These are phyloP conservation scores for Ephestia elutella DNA, from an alignment of 1,140 invertebrate genomes.

Conservation along the genomic window DNA sequence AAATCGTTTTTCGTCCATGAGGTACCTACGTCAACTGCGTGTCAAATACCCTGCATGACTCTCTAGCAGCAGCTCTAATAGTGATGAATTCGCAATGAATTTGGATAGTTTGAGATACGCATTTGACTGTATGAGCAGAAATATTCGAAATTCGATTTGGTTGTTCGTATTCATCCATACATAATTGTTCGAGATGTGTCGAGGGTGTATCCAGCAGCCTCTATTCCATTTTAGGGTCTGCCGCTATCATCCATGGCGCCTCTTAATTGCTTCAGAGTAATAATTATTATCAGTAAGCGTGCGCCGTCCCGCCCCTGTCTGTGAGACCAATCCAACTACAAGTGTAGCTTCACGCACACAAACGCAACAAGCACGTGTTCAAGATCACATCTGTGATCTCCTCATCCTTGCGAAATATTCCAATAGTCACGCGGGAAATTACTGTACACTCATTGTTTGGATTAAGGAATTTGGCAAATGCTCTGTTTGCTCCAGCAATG, in stretches of 20 bases:
- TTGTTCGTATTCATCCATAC: no score
- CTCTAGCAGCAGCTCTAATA: no score
- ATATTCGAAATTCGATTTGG: no score
- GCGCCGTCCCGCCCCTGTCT: constrained; percentile 43
- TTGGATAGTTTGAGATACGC: no score
- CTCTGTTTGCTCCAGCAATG: neutral
- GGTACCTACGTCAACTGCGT: no score
- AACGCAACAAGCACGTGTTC: constrained; percentile 55
- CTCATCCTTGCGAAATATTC: constrained; percentile 13
- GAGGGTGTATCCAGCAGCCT: constrained; percentile 25
- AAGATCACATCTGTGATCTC: constrained; percentile 11
- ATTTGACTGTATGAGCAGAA: no score
- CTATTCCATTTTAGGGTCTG: constrained; percentile 30
- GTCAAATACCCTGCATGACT: no score
- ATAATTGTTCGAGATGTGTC: constrained; percentile 14
- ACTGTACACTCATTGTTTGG: constrained; percentile 6
- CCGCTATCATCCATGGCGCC: constrained; percentile 62
- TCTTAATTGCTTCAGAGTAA: constrained; percentile 68
- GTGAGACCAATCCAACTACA: constrained; percentile 5
- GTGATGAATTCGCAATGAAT: no score
- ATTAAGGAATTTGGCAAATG: constrained; percentile 10
- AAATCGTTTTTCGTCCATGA: no score
- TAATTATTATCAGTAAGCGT: constrained; percentile 71
- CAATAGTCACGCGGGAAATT: constrained; percentile 25
- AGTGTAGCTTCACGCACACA: constrained; percentile 24